phyloP scores from a whole-genome alignment of 2,888 invertebrate genomes.

The Lycophotia porphyrea region DNA sequence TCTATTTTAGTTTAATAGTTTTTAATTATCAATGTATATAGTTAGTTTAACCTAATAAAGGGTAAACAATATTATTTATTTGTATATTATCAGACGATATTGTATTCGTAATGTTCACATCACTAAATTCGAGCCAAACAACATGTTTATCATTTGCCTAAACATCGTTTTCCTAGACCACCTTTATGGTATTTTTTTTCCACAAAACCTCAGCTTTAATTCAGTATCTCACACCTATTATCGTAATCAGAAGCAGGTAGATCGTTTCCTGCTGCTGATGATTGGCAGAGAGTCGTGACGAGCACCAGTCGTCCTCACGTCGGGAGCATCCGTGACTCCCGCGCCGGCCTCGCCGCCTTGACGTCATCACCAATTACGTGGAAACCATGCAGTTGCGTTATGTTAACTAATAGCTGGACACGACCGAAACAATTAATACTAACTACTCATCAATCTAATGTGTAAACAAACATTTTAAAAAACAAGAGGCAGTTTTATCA shows the following conservation, averaged over 20 bases:
- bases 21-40: too few species aligned
- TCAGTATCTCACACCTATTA: constrained; percentile 50
- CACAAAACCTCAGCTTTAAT: constrained; percentile 30
- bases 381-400: constrained; percentile 67
- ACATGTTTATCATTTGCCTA: constrained; percentile 20
- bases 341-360: constrained; percentile 77
- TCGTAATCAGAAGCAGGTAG: constrained; percentile 52
- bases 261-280: constrained; percentile 81
- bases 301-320: constrained; percentile 79
- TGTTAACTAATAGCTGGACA: constrained; percentile 77
- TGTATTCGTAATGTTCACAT: not conserved
- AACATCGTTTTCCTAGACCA: constrained; percentile 28
- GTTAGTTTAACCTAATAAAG: too few species aligned
- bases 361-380: constrained; percentile 79
- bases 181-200: constrained; percentile 26
- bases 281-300: constrained; percentile 78
- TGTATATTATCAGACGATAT: not conserved
- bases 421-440: constrained; percentile 71
- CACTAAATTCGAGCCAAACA: constrained; percentile 11
- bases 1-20: too few species aligned
- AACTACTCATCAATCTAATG: constrained; percentile 54
- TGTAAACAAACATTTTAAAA: constrained; percentile 34
- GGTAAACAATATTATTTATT: not conserved
- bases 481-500: constrained; percentile 15
- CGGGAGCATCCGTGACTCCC: constrained; percentile 76